A percentile compares a stretch with the other conserved stretches of the same genome.
Conservation (phyloP, 2,888 invertebrate genomes). For the Melikaiella ostensackeni region DNA sequence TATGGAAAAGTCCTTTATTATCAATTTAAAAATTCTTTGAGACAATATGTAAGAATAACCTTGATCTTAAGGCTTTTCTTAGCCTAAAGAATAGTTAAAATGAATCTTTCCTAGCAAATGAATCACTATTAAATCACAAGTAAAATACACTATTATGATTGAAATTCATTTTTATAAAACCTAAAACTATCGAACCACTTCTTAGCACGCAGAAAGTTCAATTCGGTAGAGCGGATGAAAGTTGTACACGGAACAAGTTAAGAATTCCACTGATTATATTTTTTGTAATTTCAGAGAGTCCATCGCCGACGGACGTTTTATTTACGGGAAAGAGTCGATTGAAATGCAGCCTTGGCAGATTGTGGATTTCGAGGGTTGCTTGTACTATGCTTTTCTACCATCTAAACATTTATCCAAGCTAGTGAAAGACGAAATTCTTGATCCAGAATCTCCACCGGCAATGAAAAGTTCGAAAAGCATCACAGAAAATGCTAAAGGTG, state of each 20-base stretch:
- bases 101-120: neutral
- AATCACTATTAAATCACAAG: neutral
- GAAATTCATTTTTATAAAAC: neutral
- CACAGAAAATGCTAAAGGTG: neutral
- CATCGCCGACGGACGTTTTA: constrained; percentile 60
- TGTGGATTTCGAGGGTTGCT: constrained; percentile 65
- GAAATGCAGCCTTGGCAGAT: constrained; percentile 67
- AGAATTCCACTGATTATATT: constrained; percentile 33
- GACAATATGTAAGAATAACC: too few relatives aligned
- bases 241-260: neutral
- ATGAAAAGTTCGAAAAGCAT: neutral
- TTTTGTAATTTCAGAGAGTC: constrained; percentile 58
- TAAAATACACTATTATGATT: too few relatives aligned
- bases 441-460: neutral
- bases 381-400: constrained; percentile 68
- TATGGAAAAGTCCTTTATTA: neutral
- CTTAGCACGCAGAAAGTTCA: constrained; percentile 29
- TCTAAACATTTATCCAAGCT: constrained; percentile 45
- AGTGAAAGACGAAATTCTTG: constrained; percentile 13
- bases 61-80: neutral
- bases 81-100: neutral
- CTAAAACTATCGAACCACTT: constrained; percentile 12
- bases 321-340: constrained; percentile 64
- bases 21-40: neutral
- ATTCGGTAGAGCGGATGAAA: constrained; percentile 10